Evolutionary conservation across 2,113 vertebrate genomes (phyloP), one percentile per base, ranked within the genome.

Genomic region (Galemys pyrenaicus): DNA sequence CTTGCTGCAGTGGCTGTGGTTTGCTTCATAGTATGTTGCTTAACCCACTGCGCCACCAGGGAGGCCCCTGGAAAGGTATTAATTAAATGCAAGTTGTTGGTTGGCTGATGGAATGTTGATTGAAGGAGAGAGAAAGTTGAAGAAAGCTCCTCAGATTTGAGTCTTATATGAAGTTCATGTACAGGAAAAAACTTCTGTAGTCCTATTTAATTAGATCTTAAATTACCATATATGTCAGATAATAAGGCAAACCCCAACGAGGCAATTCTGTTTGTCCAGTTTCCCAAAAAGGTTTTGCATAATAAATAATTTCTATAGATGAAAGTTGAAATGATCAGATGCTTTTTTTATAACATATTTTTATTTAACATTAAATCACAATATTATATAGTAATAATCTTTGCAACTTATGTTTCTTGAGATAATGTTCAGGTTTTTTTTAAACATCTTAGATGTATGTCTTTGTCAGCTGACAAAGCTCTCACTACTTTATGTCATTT

Each of bases 291-390:
- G 13, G 78, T 83, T 67, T 80, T 39, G 17, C 32, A 51, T 44
- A 41, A 74, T 6, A 67, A 37, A 49, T 67, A 73, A 46, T 73
- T 84, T 88, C 24, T 89, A 62, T 46, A 89, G 80, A 73, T 56
- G 39, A 65, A 60, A 85, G 49, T 20, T 89, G 56, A 79, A 89
- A 89, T 88, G 37, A n/a, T 35, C 39, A 67, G 64, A 32, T 86
- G 1, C 19, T 39, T 90, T 54, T 10, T 90, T 79, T 71, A 20
- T 77, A 20, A 39, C 54, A 13, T 60, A 9, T 39, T 70, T 49
- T 39, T 75, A 37, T 64, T 88, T 89, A 79, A 89, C 32, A 51
- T 81, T 93, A 74, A 81, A 67, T 85, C 71, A 71, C 49, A 73
- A 32, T 67, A 19, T 32, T 71, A 19, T 64, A 51, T 77, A 44